A percentile compares a stretch with the other conserved stretches of the same genome.
These are phyloP conservation scores for Aramus guarauna DNA, from an alignment of 2,113 vertebrate genomes.

Conservation along the genomic window DNA sequence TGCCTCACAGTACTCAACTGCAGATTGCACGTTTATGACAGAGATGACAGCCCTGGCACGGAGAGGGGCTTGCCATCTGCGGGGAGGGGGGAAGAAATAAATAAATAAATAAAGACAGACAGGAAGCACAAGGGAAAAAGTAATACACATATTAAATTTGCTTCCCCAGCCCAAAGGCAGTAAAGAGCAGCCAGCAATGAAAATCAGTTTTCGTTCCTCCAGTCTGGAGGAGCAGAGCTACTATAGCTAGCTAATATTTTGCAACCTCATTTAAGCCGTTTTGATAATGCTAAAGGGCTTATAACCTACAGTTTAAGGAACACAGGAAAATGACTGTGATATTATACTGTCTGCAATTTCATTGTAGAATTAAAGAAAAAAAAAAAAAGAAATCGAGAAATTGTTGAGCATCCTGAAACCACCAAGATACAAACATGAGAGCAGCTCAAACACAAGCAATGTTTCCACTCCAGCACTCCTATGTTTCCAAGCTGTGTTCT, in stretches of 20 bases:
- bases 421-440: neutral
- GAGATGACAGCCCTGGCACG: neutral
- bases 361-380: neutral
- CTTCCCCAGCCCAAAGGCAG: neutral
- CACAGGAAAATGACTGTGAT: neutral
- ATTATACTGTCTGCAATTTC: neutral
- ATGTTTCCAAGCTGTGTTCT: neutral
- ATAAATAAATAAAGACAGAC: neutral
- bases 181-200: neutral
- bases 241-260: neutral
- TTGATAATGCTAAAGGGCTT: neutral
- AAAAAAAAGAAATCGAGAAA: neutral
- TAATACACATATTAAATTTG: neutral
- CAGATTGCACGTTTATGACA: neutral
- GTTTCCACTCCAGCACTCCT: neutral
- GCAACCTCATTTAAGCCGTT: neutral
- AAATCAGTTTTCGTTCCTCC: neutral
- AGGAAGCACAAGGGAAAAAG: neutral
- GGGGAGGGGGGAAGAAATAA: rapidly evolving
- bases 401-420: neutral
- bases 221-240: neutral
- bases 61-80: neutral
- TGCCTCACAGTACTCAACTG: neutral
- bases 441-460: neutral
- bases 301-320: neutral